These are phyloP conservation scores for Dichetophora obliterata DNA, from an alignment of 2,888 invertebrate genomes.

Conservation along the genomic window DNA sequence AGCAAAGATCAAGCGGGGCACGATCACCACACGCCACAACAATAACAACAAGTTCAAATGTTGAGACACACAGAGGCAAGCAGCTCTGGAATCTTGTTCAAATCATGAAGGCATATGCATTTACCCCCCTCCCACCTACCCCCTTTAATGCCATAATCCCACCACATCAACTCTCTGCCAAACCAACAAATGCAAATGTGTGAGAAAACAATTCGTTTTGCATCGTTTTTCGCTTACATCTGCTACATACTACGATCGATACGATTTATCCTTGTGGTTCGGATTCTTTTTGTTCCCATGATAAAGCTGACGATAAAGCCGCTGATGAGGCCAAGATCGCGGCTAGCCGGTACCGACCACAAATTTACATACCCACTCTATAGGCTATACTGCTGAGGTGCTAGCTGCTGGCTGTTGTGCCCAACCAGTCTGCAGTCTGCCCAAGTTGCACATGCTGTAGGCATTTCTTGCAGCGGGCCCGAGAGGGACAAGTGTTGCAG, in stretches of 20 bases:
- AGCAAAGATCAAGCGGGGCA: constrained; percentile 25
- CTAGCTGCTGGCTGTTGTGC: constrained; percentile 8
- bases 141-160: no score
- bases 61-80: constrained; percentile 7
- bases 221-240: constrained; percentile 34
- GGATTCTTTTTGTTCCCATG: constrained; percentile 31
- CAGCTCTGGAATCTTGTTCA: constrained; percentile 13
- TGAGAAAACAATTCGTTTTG: constrained; percentile 49
- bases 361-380: constrained; percentile 40
- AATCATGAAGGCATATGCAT: background rate
- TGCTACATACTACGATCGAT: background rate
- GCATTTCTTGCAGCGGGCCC: background rate
- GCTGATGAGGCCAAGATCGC: constrained; percentile 13
- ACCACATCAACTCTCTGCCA: background rate
- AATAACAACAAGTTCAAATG: constrained; percentile 36
- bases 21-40: constrained; percentile 31
- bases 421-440: background rate
- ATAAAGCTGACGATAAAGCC: constrained; percentile 16
- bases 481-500: constrained; percentile 32
- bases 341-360: background rate
- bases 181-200: constrained; percentile 34
- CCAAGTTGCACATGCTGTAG: background rate
- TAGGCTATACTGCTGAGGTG: background rate
- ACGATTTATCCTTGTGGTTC: background rate
- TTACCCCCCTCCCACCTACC: background rate